Evolutionary conservation across 2,888 invertebrate genomes (phyloP), one percentile per base, ranked within the genome.

Genomic region (Aleiodes alternator): DNA sequence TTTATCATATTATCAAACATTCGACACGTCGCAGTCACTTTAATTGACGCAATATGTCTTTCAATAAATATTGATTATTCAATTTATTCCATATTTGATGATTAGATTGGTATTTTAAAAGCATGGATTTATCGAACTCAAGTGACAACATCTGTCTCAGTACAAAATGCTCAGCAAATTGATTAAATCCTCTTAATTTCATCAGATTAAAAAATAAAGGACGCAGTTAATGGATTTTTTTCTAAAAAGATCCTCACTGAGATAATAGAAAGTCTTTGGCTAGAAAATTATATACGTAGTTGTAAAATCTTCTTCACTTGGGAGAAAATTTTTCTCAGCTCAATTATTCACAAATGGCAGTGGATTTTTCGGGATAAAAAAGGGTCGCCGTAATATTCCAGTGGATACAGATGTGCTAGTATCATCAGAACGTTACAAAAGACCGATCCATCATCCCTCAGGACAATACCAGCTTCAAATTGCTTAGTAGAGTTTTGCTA

Each of bases 371-470:
- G 79, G 80, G 76, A 77, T 31, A 56, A 72, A 80, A 85, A 86
- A 84, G 86, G 85, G 84, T 31, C 61, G 34, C 38, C 69, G 71
- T 50, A 50, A 48, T 68, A 56, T 14, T 68, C 59, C 51, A 61
- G 55, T 82, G 79, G 79, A 81, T 85, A 84, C 87, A 86, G 88
- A 88, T 88, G 88, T 87, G 85, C 14, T 84, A 85, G 87, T 87
- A 88, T 88, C 87, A 86, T 87, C 86, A 84, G 84, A 82, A 81
- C 79, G 82, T 80, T 83, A 88, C 87, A 87, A 87, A 88, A 86
- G 87, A 82, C 83, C 88, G 87, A 89, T 89, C 88, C 87, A 88
- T 88, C 88, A 88, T 89, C 84, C 84, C 76, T 73, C 82, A 83
- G 84, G 87, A 87, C 87, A 87, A 87, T 86, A 83, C 82, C 83